Evolutionary conservation across 2,797 vertebrate genomes (phyloP).

Genomic region (Crypturellus tataupa): DNA sequence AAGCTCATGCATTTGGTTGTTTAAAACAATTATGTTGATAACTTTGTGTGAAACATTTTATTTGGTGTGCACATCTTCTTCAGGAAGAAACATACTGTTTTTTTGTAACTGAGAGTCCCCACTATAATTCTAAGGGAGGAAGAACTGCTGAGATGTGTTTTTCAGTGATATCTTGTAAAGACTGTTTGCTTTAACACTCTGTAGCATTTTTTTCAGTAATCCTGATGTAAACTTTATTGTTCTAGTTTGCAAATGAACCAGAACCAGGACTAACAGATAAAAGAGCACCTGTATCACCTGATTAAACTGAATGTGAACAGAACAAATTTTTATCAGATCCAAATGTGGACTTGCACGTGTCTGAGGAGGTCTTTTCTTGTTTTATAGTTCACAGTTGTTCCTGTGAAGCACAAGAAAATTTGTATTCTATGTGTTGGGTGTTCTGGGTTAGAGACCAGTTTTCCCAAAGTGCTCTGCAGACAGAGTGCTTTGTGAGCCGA

Average conservation of each 20-base stretch:
- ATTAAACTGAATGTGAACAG: background rate
- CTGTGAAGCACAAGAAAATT: background rate
- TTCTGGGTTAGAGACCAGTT: background rate
- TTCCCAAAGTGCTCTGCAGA: background rate
- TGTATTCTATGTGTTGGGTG: background rate
- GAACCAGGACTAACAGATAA: background rate
- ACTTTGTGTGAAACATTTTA: conserved; percentile 4
- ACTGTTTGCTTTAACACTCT: background rate
- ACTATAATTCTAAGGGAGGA: background rate
- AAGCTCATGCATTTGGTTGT: conserved; percentile 34
- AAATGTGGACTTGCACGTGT: accelerated
- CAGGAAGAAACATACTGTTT: background rate
- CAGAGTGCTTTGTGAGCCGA: background rate
- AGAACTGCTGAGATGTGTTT: background rate
- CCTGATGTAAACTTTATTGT: background rate
- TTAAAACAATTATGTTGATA: background rate
- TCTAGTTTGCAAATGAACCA: background rate
- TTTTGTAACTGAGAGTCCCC: background rate
- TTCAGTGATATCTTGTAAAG: background rate
- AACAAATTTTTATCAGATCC: background rate
- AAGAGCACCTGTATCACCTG: background rate
- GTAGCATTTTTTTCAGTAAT: background rate
- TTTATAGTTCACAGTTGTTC: background rate
- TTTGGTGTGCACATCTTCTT: background rate
- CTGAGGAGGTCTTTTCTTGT: background rate